phyloP scores from a whole-genome alignment of 2,797 vertebrate species.

The Staurois parvus region DNA sequence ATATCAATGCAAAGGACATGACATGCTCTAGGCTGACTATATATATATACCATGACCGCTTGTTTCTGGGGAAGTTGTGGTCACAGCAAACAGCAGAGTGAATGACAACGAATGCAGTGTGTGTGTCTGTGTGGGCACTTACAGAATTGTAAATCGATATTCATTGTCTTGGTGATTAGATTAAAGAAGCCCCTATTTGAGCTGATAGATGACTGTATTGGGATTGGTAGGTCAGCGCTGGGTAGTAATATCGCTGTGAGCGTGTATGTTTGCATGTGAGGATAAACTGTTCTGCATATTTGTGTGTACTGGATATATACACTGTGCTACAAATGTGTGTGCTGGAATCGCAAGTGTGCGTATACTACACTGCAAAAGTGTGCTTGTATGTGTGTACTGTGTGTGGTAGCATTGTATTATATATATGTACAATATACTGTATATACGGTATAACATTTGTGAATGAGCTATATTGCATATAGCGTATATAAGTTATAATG shows the following conservation, averaged over 20 bases:
- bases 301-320: neutral
- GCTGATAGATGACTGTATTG: neutral
- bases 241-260: neutral
- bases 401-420: neutral
- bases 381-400: neutral
- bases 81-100: neutral
- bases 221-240: neutral
- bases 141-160: neutral
- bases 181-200: neutral
- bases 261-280: neutral
- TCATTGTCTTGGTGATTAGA: neutral
- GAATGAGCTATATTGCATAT: too few relatives aligned
- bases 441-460: neutral
- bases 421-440: neutral
- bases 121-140: neutral
- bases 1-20: slow-evolving; percentile 18
- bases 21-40: neutral
- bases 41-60: neutral
- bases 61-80: neutral
- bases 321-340: neutral
- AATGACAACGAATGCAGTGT: slow-evolving; percentile 13
- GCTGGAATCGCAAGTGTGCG: neutral
- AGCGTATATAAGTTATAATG: neutral
- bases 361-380: too few relatives aligned
- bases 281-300: neutral